Conservation (phyloP, 1,140 invertebrate species). For the Wasmannia auropunctata region DNA sequence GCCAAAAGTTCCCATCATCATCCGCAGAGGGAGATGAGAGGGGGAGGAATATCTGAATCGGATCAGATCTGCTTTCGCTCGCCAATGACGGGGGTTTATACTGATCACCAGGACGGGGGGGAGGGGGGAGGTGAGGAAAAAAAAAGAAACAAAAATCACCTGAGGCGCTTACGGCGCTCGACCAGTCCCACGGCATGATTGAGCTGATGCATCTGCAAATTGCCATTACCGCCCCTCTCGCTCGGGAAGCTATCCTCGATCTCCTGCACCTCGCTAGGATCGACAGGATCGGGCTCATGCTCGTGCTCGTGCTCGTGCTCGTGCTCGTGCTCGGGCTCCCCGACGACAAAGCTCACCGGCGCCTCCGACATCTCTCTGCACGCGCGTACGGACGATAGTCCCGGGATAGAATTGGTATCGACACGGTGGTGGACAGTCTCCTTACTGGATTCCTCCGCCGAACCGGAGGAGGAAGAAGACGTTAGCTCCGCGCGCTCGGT, state of each 20-base stretch:
- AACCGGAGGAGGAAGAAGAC: neutral
- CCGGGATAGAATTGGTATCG: too few relatives aligned
- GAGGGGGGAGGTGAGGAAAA: neutral
- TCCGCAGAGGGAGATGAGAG: too few relatives aligned
- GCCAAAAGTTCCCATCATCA: too few relatives aligned
- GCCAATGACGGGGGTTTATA: neutral
- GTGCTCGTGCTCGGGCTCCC: conserved; percentile 77
- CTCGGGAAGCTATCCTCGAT: conserved; percentile 84
- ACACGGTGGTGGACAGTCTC: neutral
- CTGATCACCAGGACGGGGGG: too few relatives aligned
- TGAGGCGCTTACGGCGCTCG: conserved; percentile 85
- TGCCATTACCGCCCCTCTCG: conserved; percentile 66
- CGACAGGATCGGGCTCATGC: conserved; percentile 72
- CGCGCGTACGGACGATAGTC: neutral
- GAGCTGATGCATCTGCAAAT: conserved; percentile 55
- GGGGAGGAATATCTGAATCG: too few relatives aligned
- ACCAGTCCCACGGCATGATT: conserved; percentile 82
- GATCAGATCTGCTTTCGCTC: neutral
- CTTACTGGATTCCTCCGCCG: neutral
- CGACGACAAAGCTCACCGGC: conserved; percentile 85
- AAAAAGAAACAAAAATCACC: conserved; percentile 76
- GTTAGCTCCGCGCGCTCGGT: conserved; percentile 57
- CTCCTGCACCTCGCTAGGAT: conserved; percentile 83
- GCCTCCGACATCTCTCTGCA: conserved; percentile 79
- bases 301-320: conserved; percentile 72